These are phyloP conservation scores for Drymonia ruficornis DNA, from an alignment of 2,888 invertebrate genomes.

Conservation along the genomic window DNA sequence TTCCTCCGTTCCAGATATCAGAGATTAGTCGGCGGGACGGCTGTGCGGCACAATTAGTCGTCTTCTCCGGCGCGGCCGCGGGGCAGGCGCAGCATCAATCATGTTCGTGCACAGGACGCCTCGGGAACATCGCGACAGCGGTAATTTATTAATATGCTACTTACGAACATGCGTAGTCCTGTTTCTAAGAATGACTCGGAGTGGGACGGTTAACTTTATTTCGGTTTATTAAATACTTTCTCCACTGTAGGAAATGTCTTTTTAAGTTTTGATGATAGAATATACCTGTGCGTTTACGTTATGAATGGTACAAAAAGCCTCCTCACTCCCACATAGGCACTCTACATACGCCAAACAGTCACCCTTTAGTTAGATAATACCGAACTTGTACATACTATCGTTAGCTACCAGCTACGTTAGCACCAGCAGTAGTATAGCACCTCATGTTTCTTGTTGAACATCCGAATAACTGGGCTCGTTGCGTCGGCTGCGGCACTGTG, in stretches of 20 bases:
- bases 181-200: neutral
- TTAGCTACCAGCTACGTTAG: no score
- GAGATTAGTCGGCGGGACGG: neutral
- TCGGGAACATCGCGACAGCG: neutral
- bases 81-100: conserved; percentile 2
- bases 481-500: neutral
- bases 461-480: neutral
- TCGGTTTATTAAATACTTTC: neutral
- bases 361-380: no score
- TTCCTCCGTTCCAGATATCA: neutral
- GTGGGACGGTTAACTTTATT: neutral
- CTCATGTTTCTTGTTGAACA: neutral
- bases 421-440: neutral
- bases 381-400: no score
- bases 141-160: neutral
- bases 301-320: no score
- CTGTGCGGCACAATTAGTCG: neutral
- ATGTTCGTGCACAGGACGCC: neutral
- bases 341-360: no score
- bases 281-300: no score
- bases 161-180: neutral
- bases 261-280: no score
- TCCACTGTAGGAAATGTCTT: neutral
- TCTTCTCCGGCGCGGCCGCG: neutral
- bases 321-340: no score